Base-by-base conservation (phyloP, 2,113 vertebrate species). In the Chroicocephalus ridibundus region DNA sequence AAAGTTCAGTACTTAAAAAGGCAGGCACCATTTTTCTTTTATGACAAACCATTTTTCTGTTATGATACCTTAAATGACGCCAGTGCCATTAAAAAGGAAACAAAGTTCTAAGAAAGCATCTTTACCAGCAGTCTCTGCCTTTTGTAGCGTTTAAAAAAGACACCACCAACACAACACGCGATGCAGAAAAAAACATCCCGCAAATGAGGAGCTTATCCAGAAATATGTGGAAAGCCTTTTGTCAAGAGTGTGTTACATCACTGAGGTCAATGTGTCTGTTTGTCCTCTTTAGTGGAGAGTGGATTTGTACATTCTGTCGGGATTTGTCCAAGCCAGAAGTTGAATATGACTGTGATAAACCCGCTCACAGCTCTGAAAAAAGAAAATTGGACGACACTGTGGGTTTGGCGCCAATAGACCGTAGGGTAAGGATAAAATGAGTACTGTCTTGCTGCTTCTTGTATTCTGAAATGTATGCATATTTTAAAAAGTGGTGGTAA, bases 291-390 rank as follows among this genome's bases (percentile, higher is more conserved):
- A 99, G 98, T 66, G 98, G 98, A 78, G 98, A 98, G 83, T 98
- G 98, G 98, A 98, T 99, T 81, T 99, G 98, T 93, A 98, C 98
- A 3, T 98, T 98, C 94, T 98, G 98, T 82, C 97, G 98, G 82
- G 98, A 98, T 92, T 95, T 98, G 38, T 98, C 97, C 79, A 98
- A 98, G 90, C 98, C 98, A 51, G 98, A 98, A 97, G 98, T 98
- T 82, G 98, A 98, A 57, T 99, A 99, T 91, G 98, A 99, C 90
- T 98, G 98, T 88, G 98, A 98, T 95, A 97, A 96, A 89, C 97
- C 97, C 3, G 76, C 86, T 93, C 97, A 97, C 32, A 80, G 46
- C 61, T 94, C 97, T 81, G 98, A 98, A 74, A 98, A 98, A 94
- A 97, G 90, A 91, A 98, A 98, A 96, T 40, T 72, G 5, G 98